Evolutionary conservation across 2,888 invertebrate genomes (phyloP), one percentile per base, ranked within the genome.

Genomic region (Gandaritis pyraliata): DNA sequence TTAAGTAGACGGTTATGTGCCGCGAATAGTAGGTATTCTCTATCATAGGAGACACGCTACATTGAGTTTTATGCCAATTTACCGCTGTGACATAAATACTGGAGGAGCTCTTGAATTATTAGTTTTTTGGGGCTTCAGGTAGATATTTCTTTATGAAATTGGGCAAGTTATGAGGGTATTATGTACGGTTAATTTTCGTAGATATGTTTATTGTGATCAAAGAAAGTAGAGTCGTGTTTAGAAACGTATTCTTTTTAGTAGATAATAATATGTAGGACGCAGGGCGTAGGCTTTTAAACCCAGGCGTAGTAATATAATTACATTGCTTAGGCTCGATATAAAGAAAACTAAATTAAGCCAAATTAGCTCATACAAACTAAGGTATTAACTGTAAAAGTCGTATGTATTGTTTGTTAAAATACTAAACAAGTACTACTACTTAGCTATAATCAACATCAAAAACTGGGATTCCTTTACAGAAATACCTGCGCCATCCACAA

Each of bases 401-500:
- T 23, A 23, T 23, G 23, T 23, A 23, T 3, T 23, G 23, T 23
- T 6, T 23, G 23, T 23, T 8, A 33, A 10, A 33, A 33, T 33
- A 33, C 10, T 18, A 43, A 38, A n/a, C 38, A 38, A 38, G 38
- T 8, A 33, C 6, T 23, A 6, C 3, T 23, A 23, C 23, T 23
- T 33, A 33, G 33, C 8, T 33, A 33, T 33, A 7, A 8, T 8
- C 1, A 33, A 10, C 10, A 33, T 33, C 8, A 13, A 39, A 13
- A 39, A 13, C 52, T 41, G 8, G 43, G 36, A 51, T 56, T 71
- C 64, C 76, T 74, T 90, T 82, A 38, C 93, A 97, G 97, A 97
- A 94, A 96, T 97, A 87, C 96, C 97, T 47, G 96, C 96, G 23
- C 97, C 97, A 38, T 96, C 96, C 33, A 96, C 96, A 66, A 94